Base-by-base conservation (phyloP, 2,888 invertebrate genomes). In the Metacarcinus magister region DNA sequence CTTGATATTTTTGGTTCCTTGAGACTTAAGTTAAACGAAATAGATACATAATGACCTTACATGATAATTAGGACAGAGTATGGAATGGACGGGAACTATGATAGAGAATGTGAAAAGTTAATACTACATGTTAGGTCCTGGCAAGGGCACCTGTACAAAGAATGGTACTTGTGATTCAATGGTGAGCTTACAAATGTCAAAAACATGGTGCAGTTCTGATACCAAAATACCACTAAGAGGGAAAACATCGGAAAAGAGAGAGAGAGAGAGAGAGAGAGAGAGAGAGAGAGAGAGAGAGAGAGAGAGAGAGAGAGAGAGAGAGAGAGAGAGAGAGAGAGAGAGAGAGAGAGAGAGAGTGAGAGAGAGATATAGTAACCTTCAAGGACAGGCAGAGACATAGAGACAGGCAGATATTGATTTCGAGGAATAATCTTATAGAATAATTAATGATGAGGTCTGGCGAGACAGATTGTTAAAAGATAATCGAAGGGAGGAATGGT, bases 251-350 rank as follows among this genome's bases (percentile, higher is more conserved):
- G 10, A 60, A 4, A 19, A 60, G 60, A 60, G 60, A 60, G 60
- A 60, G 60, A 60, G 60, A 60, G 60, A 60, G 60, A 60, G 60
- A 60, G 60, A 60, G 60, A 60, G 60, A 60, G 60, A 60, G 60
- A 60, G 60, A 60, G 60, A 60, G 60, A 60, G 60, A 60, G 60
- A 60, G 60, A 60, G 60, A 60, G 60, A 60, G 60, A 60, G 60
- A 60, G 60, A 60, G 60, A 60, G 60, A 60, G 60, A 60, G 60
- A 60, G 60, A 60, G 60, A 60, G 60, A 60, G 60, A 60, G 60
- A 60, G 60, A 60, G 60, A 60, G 60, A 60, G 60, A 60, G 60
- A 60, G 60, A 60, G 60, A 60, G 60, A 60, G 60, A 54, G 54
- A 7, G 5, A 54, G 54, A 46, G 46, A 46, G 5, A n/a, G n/a